Conservation (phyloP, 1,140 invertebrate species). For the Calycopis cecrops region DNA sequence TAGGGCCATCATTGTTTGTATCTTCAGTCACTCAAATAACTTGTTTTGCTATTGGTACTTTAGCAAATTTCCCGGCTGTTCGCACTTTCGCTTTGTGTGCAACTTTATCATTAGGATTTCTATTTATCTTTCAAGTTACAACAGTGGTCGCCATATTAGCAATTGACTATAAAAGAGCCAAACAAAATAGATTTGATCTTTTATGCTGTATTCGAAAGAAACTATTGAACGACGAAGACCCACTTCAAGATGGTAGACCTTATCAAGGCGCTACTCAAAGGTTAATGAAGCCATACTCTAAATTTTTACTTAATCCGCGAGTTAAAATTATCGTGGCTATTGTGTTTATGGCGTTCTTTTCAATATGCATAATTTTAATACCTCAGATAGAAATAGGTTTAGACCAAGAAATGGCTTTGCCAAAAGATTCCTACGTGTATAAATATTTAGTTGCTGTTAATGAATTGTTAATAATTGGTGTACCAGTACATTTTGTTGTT, state of each 20-base stretch:
- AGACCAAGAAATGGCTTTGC: conserved; percentile 93
- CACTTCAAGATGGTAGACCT: conserved; percentile 46
- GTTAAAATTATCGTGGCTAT: conserved; percentile 76
- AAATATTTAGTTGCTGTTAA: conserved; percentile 87
- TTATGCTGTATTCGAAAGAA: conserved; percentile 79
- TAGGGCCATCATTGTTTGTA: conserved; percentile 94
- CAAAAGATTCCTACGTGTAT: conserved; percentile 90
- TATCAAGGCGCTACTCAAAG: conserved; percentile 43
- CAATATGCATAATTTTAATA: conserved; percentile 75
- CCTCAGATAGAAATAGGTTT: conserved; percentile 84
- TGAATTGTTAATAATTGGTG: conserved; percentile 86
- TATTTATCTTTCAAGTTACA: conserved; percentile 94
- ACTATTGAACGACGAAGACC: conserved; percentile 55
- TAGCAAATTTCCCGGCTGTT: conserved; percentile 94
- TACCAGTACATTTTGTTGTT: conserved; percentile 94
- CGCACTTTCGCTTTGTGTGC: conserved; percentile 93
- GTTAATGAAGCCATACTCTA: conserved; percentile 60
- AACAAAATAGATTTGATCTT: conserved; percentile 81
- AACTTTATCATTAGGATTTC: conserved; percentile 86
- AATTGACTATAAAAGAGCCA: conserved; percentile 82
- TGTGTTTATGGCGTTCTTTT: conserved; percentile 76
- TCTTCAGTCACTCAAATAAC: conserved; percentile 89
- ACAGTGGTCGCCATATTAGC: conserved; percentile 89
- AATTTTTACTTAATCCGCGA: conserved; percentile 49
- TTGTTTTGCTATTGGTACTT: conserved; percentile 90